A percentile compares a stretch with the other conserved stretches of the same genome.
phyloP scores from a whole-genome alignment of 2,113 vertebrate genomes.

The Amphiprion ocellaris region DNA sequence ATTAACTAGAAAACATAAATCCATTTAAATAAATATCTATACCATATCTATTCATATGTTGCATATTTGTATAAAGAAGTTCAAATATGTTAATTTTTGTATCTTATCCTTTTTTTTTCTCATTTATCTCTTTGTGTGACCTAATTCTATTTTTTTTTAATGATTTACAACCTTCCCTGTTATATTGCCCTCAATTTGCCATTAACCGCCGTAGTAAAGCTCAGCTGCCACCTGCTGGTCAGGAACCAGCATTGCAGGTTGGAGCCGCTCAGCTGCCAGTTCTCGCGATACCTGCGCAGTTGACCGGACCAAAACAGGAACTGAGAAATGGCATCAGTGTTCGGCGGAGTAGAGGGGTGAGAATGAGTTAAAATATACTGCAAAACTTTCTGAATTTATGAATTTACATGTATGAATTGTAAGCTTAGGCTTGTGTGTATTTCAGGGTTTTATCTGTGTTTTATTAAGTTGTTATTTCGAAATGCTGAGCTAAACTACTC shows the following conservation, averaged over 20 bases:
- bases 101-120: too few species aligned
- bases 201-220: background rate
- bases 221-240: constrained; percentile 43
- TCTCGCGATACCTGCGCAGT: constrained; percentile 63
- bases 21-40: too few species aligned
- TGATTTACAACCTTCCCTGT: background rate
- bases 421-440: accelerated
- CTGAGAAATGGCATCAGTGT: constrained; percentile 70
- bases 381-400: background rate
- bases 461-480: background rate
- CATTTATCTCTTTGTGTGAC: too few species aligned
- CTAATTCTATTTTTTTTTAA: background rate
- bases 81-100: too few species aligned
- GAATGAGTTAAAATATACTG: constrained; percentile 32
- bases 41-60: too few species aligned
- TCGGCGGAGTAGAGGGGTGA: constrained; percentile 82
- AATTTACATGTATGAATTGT: background rate
- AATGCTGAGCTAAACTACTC: background rate
- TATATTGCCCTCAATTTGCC: background rate
- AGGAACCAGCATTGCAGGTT: background rate
- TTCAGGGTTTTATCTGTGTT: background rate
- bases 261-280: accelerated
- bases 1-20: too few species aligned
- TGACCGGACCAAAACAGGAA: constrained; percentile 65
- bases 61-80: too few species aligned